A percentile compares a stretch with the other conserved stretches of the same genome.
phyloP scores from a whole-genome alignment of 2,113 vertebrate species.

The Lepus americanus region DNA sequence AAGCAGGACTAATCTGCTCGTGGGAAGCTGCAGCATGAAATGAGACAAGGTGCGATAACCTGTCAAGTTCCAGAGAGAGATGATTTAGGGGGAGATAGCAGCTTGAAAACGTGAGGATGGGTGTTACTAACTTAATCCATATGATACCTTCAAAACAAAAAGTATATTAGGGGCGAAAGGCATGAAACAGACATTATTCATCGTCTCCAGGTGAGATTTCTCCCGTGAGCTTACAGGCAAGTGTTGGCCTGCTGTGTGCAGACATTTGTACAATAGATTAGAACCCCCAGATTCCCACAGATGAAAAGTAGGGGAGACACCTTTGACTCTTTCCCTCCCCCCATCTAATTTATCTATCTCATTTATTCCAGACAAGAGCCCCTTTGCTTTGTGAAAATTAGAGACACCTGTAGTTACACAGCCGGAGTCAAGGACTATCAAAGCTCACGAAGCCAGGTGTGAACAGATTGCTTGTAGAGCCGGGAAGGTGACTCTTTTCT shows the following conservation, averaged over 20 bases:
- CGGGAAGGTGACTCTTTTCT: slow-evolving; percentile 52
- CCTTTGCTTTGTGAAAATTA: slow-evolving; percentile 81
- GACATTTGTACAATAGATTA: slow-evolving; percentile 88
- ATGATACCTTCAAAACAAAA: slow-evolving; percentile 87
- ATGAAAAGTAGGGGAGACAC: slow-evolving; percentile 82
- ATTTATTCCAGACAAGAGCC: slow-evolving; percentile 82
- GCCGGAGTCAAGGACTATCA: slow-evolving; percentile 38
- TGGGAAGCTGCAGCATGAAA: slow-evolving; percentile 91
- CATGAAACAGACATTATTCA: slow-evolving; percentile 88
- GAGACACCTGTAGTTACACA: slow-evolving; percentile 79
- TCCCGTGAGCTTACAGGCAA: slow-evolving; percentile 86
- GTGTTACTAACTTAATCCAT: slow-evolving; percentile 94
- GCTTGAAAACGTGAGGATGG: slow-evolving; percentile 87
- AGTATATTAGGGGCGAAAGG: slow-evolving; percentile 84
- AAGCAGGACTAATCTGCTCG: slow-evolving; percentile 91
- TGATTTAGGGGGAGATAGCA: slow-evolving; percentile 88
- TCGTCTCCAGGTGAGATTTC: slow-evolving; percentile 89
- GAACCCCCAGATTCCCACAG: slow-evolving; percentile 79
- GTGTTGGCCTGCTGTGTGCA: slow-evolving; percentile 82
- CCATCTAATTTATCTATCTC: slow-evolving; percentile 83
- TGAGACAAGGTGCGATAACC: slow-evolving; percentile 90
- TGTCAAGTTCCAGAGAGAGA: slow-evolving; percentile 87
- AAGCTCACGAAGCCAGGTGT: slow-evolving; percentile 56
- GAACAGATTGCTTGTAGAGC: slow-evolving; percentile 57
- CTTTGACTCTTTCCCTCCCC: slow-evolving; percentile 76